phyloP scores from a whole-genome alignment of 2,888 invertebrate species.

The Troilus luridus region DNA sequence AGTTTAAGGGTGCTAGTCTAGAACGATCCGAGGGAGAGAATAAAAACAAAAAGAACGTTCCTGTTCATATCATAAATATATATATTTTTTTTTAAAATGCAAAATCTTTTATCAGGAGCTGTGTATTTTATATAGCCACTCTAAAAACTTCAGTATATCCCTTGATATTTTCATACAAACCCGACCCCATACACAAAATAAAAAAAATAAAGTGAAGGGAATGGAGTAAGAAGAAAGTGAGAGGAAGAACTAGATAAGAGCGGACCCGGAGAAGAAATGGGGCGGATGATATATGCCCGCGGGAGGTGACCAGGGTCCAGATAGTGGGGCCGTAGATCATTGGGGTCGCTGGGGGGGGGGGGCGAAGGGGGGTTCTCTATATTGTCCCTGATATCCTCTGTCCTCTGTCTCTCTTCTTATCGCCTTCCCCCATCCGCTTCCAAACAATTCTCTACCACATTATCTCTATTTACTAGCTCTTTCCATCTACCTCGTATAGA shows the following conservation, averaged over 20 bases:
- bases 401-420: slow-evolving; percentile 18
- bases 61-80: not conserved
- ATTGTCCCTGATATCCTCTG: slow-evolving; percentile 1
- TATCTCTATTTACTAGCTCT: slow-evolving; percentile 40
- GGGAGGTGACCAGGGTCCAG: slow-evolving; percentile 45
- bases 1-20: not conserved
- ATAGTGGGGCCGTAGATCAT: slow-evolving; percentile 39
- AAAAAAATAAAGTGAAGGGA: not conserved
- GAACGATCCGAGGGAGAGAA: not conserved
- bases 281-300: not conserved
- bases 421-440: not conserved
- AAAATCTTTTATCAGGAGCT: not conserved
- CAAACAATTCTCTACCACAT: slow-evolving; percentile 31
- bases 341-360: not conserved
- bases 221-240: slow-evolving; percentile 33
- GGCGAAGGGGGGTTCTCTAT: not conserved
- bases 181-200: not conserved
- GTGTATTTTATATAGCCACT: not conserved
- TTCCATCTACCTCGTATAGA: not conserved
- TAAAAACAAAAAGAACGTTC: not conserved
- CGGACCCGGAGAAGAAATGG: not conserved
- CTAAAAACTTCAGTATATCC: not conserved
- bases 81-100: not conserved
- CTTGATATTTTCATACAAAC: not conserved
- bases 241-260: slow-evolving; percentile 34